Conservation (phyloP, 2,113 vertebrate species). For the Heterocephalus glaber region DNA sequence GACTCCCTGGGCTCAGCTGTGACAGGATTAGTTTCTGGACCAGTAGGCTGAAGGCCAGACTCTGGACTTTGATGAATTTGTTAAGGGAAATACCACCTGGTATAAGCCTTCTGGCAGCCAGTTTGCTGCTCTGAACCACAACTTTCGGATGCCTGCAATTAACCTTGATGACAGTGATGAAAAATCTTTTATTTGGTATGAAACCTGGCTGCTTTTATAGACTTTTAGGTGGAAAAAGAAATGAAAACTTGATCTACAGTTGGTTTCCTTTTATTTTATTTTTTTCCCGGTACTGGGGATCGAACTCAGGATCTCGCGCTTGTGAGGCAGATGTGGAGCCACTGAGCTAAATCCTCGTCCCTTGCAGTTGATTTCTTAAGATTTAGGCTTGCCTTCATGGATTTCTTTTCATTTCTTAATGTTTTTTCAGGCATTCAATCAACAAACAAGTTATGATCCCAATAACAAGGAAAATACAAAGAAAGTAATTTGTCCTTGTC, state of each 20-base stretch:
- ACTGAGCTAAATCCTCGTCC: no score
- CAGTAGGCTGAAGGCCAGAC: slow-evolving; percentile 41
- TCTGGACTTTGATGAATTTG: slow-evolving; percentile 50
- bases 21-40: slow-evolving; percentile 44
- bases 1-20: neutral
- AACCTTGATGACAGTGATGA: slow-evolving; percentile 57
- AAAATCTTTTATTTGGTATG: slow-evolving; percentile 36
- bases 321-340: no score
- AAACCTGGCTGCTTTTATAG: slow-evolving; percentile 47
- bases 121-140: slow-evolving; percentile 12
- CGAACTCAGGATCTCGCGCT: no score
- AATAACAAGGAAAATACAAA: neutral
- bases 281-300: no score
- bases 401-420: slow-evolving; percentile 26
- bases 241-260: neutral
- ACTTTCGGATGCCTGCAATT: slow-evolving; percentile 50
- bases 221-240: slow-evolving; percentile 50
- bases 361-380: slow-evolving; percentile 38
- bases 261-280: neutral
- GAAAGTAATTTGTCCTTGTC: slow-evolving; percentile 26
- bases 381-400: neutral
- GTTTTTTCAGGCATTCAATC: slow-evolving; percentile 20
- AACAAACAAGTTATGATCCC: neutral
- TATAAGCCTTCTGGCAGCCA: neutral
- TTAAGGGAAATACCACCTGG: slow-evolving; percentile 17